phyloP scores from a whole-genome alignment of 2,113 vertebrate genomes.

The Dicrurus megarhynchus region DNA sequence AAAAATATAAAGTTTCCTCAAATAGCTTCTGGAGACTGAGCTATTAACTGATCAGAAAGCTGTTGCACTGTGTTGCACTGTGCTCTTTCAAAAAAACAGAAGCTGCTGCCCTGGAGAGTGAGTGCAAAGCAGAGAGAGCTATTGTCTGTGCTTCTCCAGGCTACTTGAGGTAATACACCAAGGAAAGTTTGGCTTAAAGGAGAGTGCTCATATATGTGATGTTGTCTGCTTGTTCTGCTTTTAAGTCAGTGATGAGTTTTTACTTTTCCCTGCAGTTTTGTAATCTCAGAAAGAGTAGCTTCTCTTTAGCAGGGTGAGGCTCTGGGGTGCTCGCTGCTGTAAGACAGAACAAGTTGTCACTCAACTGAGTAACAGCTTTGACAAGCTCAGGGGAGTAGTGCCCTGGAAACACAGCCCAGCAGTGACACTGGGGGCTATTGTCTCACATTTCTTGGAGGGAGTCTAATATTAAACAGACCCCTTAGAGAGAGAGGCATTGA shows the following conservation, averaged over 20 bases:
- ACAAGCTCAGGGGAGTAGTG: rapidly evolving
- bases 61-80: not conserved
- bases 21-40: not conserved
- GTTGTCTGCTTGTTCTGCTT: not conserved
- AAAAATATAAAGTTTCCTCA: not conserved
- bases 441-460: not conserved
- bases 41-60: not conserved
- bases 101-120: not conserved
- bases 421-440: not conserved
- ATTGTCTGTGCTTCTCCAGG: not conserved
- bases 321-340: not conserved
- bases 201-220: too few species aligned
- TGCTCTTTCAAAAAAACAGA: not conserved
- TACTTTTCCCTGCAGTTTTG: not conserved
- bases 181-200: not conserved
- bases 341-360: not conserved
- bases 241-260: not conserved
- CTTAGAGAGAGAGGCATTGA: not conserved
- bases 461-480: not conserved
- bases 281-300: not conserved
- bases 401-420: not conserved
- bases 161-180: not conserved
- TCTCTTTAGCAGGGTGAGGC: not conserved
- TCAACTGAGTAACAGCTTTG: not conserved
- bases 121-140: not conserved